These are phyloP conservation scores for Sphyrna mokarran DNA, from an alignment of 2,113 vertebrate species.

Conservation along the genomic window DNA sequence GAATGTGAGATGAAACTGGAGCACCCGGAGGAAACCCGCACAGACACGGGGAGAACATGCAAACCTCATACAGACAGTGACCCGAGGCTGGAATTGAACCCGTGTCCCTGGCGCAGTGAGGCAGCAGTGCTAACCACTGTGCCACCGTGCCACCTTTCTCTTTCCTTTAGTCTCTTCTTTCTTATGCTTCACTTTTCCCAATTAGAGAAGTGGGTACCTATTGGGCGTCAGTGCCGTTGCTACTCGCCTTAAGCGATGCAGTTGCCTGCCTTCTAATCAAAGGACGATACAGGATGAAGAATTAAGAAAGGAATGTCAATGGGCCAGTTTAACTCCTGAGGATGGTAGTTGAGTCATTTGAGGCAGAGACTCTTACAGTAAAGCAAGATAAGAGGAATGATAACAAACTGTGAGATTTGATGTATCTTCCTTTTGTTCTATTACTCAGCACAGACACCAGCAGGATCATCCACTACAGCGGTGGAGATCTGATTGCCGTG, in stretches of 20 bases:
- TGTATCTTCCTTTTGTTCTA: background rate
- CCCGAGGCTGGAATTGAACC: too few relatives aligned
- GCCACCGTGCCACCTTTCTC: background rate
- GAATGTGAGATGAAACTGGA: too few relatives aligned
- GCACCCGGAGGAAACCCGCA: too few relatives aligned
- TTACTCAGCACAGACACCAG: constrained; percentile 56
- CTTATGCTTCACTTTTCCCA: background rate
- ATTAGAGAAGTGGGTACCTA: background rate
- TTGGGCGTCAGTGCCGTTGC: background rate
- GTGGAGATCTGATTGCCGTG: constrained; percentile 58
- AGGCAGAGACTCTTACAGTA: background rate
- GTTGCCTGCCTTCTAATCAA: background rate
- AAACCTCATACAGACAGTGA: too few relatives aligned
- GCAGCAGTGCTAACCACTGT: too few relatives aligned
- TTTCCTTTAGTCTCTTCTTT: background rate
- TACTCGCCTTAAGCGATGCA: background rate
- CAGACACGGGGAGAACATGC: too few relatives aligned
- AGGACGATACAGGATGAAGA: background rate
- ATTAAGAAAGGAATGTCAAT: background rate
- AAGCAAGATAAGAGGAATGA: background rate
- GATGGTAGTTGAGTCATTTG: background rate
- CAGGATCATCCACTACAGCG: constrained; percentile 66
- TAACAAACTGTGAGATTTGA: background rate
- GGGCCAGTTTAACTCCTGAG: background rate
- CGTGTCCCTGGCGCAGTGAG: too few relatives aligned